These are phyloP conservation scores for Lypha dubia DNA, from an alignment of 2,888 invertebrate species.

Conservation along the genomic window DNA sequence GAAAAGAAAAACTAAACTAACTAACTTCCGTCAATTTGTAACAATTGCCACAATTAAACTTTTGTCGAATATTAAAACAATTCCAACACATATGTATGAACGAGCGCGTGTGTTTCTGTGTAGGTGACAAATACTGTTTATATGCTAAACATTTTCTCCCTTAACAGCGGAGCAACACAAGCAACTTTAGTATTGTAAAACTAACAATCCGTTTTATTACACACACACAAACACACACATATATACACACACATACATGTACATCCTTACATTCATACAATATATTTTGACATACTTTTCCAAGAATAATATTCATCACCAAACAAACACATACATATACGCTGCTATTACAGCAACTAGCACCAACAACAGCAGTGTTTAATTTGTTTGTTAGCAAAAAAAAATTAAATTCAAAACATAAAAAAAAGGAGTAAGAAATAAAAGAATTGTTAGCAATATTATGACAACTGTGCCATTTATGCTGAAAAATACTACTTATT, in stretches of 20 bases:
- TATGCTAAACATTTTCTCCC: not conserved
- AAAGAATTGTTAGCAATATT: constrained; percentile 48
- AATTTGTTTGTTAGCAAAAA: constrained; percentile 17
- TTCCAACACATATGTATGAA: not conserved
- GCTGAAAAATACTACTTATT: constrained; percentile 52
- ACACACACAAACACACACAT: not conserved
- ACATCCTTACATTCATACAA: no score
- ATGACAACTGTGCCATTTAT: constrained; percentile 55
- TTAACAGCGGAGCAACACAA: not conserved
- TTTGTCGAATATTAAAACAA: constrained; percentile 10
- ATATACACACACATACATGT: not conserved
- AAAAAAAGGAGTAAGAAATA: constrained; percentile 11
- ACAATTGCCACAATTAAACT: constrained; percentile 43
- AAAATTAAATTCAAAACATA: constrained; percentile 8
- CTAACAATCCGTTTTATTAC: constrained; percentile 1
- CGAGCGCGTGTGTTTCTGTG: no score
- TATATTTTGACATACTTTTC: constrained; percentile 1
- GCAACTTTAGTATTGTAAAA: not conserved
- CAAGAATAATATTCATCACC: not conserved
- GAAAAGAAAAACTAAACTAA: no score
- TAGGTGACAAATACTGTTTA: not conserved
- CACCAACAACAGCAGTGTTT: constrained; percentile 31
- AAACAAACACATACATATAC: not conserved
- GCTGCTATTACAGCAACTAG: not conserved
- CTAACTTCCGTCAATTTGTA: constrained; percentile 19